Evolutionary conservation across 1,140 invertebrate species (phyloP).

Genomic region (Chrysomallon squamiferum): DNA sequence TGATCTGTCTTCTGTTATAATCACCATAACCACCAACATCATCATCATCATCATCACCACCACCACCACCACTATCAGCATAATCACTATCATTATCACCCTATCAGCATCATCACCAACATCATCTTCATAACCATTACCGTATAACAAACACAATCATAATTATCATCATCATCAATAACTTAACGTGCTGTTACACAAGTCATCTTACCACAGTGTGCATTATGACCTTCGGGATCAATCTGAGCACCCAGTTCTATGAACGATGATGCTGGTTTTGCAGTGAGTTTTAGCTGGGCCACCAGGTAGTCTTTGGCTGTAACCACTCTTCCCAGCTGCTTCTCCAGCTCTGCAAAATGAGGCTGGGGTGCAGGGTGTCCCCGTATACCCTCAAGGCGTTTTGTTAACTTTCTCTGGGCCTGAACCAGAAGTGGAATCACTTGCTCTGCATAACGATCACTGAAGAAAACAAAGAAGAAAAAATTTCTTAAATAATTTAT

Average conservation of each 20-base stretch:
- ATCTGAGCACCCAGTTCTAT: conserved; percentile 50
- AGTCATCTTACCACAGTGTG: conserved; percentile 55
- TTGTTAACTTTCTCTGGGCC: conserved; percentile 56
- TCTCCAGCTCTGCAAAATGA: conserved; percentile 45
- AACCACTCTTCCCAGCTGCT: conserved; percentile 40
- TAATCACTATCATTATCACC: too few species aligned
- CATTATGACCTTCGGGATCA: conserved; percentile 52
- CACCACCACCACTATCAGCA: too few species aligned
- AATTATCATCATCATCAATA: too few species aligned
- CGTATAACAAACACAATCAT: too few species aligned
- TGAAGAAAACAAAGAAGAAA: conserved; percentile 25
- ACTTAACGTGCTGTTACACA: too few species aligned
- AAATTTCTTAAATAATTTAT: too few species aligned
- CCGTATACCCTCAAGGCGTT: conserved; percentile 33
- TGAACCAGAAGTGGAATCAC: conserved; percentile 57
- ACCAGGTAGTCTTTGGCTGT: conserved; percentile 53
- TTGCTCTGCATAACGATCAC: conserved; percentile 60
- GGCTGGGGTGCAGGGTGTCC: conserved; percentile 49
- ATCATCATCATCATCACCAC: too few species aligned
- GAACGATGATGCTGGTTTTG: conserved; percentile 14
- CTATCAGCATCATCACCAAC: too few species aligned
- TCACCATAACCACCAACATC: too few species aligned
- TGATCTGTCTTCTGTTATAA: too few species aligned
- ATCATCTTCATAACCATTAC: too few species aligned
- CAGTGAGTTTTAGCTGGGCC: conserved; percentile 44